A percentile compares a stretch with the other conserved stretches of the same genome.
These are phyloP conservation scores for Mystacornis crossleyi DNA, from an alignment of 2,113 vertebrate genomes.

Conservation along the genomic window DNA sequence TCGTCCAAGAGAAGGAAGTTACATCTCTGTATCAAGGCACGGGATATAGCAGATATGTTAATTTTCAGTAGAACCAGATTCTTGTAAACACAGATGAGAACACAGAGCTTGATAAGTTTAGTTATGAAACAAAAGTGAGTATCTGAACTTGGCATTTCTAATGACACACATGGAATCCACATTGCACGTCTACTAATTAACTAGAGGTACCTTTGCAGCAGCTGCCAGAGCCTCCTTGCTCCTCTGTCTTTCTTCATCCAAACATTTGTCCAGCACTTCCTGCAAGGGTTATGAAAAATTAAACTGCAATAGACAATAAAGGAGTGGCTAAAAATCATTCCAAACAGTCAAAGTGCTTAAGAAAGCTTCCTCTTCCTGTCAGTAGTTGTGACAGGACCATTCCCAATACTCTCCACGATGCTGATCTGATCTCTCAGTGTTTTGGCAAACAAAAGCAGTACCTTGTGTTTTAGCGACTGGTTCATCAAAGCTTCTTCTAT, in stretches of 20 bases:
- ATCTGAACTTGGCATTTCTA: not conserved
- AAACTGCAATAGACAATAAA: not conserved
- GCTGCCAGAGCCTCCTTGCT: conserved; percentile 68
- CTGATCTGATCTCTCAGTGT: not conserved
- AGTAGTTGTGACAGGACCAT: not conserved
- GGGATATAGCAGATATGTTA: not conserved
- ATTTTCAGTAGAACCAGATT: not conserved
- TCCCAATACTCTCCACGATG: not conserved
- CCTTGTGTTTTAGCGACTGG: conserved; percentile 74
- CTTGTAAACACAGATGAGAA: not conserved
- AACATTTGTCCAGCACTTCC: conserved; percentile 73
- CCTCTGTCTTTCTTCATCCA: conserved; percentile 74
- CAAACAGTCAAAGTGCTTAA: not conserved
- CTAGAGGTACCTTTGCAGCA: conserved; percentile 71
- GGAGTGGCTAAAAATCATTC: not conserved
- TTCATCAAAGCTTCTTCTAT: conserved; percentile 72
- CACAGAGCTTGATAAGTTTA: not conserved
- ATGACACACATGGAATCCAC: not conserved
- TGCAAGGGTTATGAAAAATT: conserved; percentile 43
- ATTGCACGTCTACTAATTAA: not conserved
- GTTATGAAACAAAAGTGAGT: not conserved
- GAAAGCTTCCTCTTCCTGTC: not conserved
- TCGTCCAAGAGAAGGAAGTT: not conserved
- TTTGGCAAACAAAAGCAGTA: conserved; percentile 15
- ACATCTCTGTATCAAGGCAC: not conserved